Evolutionary conservation across 1,140 invertebrate genomes (phyloP), one percentile per base, ranked within the genome.

Genomic region (Drosophila suzukii): DNA sequence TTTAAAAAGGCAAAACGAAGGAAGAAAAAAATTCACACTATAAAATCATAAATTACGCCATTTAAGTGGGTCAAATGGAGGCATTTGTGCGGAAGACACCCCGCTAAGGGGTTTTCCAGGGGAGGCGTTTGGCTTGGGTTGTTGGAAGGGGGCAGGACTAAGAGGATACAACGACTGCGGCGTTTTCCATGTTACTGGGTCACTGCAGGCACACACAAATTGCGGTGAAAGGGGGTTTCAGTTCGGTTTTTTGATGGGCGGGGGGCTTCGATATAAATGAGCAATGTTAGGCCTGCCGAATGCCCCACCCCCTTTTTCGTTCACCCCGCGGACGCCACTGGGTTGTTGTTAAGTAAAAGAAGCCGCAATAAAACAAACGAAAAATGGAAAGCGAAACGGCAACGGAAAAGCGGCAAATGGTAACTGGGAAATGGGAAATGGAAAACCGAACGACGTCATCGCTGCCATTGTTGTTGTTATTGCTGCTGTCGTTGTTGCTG

Each of bases 61-160:
- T 84, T 88, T 90, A 88, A 88, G 84, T 90, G 88, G 88, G 88
- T 90, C 88, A 90, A 91, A 91, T 90, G 82, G 88, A 86, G 83
- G 88, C 84, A 90, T 90, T 91, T 90, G 82, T 90, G 88, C 88
- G 82, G 88, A 90, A 91, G 74, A 79, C 82, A 85, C 82, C 81
- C 78, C 81, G 79, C 72, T 60, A 76, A 82, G 60, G 81, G 78
- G 81, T 67, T 72, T 32, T 70, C 73, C 71, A 80, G 57, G 65
- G 70, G 65, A 56, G 11, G 49, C 20, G 10, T n/a, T 10, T 1
- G n/a, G n/a, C 15, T 0, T 4, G 24, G 12, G 24, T 6, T 3
- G 24, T 0, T 0, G 47, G 46, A 13, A 20, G 20, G 27, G 30
- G 27, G 41, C 44, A 47, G 59, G 46, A 67, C 32, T 47, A 51